Evolutionary conservation across 2,888 invertebrate genomes (phyloP), one percentile per base, ranked within the genome.

Genomic region (Stegophylla sp.): DNA sequence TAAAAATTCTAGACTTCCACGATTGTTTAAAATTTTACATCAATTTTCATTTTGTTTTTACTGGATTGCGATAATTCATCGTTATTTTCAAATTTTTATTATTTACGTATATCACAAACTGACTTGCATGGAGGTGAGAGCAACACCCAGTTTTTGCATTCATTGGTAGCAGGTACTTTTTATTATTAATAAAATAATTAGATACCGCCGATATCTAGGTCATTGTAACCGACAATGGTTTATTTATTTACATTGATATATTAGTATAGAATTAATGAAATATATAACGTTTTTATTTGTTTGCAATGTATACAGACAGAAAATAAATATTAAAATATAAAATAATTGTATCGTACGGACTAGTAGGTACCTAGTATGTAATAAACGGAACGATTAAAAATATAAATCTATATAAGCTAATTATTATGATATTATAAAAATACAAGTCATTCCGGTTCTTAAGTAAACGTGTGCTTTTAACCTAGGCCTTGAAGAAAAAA

Each of bases 361-460:
- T n/a, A n/a, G n/a, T n/a, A n/a, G n/a, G n/a, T n/a, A n/a, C n/a
- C n/a, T n/a, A n/a, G n/a, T n/a, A n/a, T n/a, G n/a, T n/a, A n/a
- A n/a, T n/a, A n/a, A n/a, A n/a, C n/a, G n/a, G n/a, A n/a, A n/a
- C n/a, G n/a, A 66, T 15, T 3, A 59, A 34, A 74, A 20, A 48
- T 28, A 43, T 2, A 28, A 69, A 20, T 28, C 5, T 13, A 15
- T 41, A 41, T 17, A 12, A 1, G 53, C 13, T 20, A 56, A 72
- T 10, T 1, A 15, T 2, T 4, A 45, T 15, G 5, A 28, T 1
- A 17, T 26, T 3, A 15, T 34, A 53, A 34, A 15, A n/a, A n/a
- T n/a, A n/a, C n/a, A n/a, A 48, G 51, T 53, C 10, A 66, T 64
- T 75, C 64, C 51, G 41, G 53, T 75, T 43, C 0, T 64, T n/a